Evolutionary conservation across 2,797 vertebrate genomes (phyloP), one percentile per base, ranked within the genome.

Genomic region (Fistularia commersonii): DNA sequence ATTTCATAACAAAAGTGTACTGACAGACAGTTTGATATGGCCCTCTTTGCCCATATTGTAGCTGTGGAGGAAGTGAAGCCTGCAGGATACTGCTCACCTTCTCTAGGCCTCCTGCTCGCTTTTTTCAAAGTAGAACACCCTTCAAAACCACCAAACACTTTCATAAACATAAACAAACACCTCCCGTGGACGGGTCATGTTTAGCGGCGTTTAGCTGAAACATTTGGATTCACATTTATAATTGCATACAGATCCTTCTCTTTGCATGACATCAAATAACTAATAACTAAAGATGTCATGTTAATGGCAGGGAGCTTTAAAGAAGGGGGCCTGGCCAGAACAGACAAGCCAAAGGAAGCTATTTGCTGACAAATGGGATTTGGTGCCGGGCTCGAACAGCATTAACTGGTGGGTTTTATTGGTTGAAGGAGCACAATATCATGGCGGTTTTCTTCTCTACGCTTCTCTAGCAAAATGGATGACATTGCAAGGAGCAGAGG

Each of bases 311-410:
- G 65, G 66, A 75, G 72, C 70, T 64, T 51, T 57, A 69, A 77
- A 84, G 82, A 82, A 79, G 81, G 70, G 70, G 23, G 69, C 49
- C 75, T 51, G 66, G 71, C 82, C 79, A 58, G 74, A 63, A 54
- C 66, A 82, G 77, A 80, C 82, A 77, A 72, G 57, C 42, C 11
- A 60, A 38, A 77, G 79, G 71, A 83, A 84, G 82, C 70, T 84
- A 83, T 87, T 84, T 84, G 84, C 82, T 87, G 85, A 88, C 85
- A 82, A 85, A 84, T 79, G 83, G 80, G 85, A 86, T 84, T 86
- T 83, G 74, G 70, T 77, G 83, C 60, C 47, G 67, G 80, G 81
- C 81, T 78, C 83, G 74, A 85, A 77, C 74, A 67, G 76, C 69
- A 76, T 87, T 88, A 83, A 88, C 81, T 85, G 81, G 61, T 68